These are phyloP conservation scores for Eupithecia dodoneata DNA, from an alignment of 2,888 invertebrate genomes.

Conservation along the genomic window DNA sequence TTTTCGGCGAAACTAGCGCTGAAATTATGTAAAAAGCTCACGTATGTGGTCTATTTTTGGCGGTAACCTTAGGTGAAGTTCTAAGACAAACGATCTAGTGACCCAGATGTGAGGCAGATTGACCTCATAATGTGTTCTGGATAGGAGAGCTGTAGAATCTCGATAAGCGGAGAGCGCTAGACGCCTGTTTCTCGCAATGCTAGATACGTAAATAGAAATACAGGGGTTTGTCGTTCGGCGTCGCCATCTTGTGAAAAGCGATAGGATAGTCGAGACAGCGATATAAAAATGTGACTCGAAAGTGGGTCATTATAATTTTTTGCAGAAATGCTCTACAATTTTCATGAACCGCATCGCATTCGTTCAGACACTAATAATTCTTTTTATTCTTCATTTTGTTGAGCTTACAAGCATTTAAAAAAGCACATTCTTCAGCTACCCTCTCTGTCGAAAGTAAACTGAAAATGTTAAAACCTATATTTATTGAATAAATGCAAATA, in stretches of 20 bases:
- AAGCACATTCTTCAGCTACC: not conserved
- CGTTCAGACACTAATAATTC: not conserved
- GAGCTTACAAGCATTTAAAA: not conserved
- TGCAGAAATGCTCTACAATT: slow-evolving; percentile 5
- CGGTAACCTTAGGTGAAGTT: slow-evolving; percentile 77
- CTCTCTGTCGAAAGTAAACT: not conserved
- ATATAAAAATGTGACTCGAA: slow-evolving; percentile 73
- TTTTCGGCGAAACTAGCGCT: slow-evolving; percentile 83
- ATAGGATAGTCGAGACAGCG: slow-evolving; percentile 79
- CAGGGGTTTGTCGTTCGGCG: slow-evolving; percentile 81
- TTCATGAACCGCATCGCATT: not conserved
- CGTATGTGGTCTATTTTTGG: slow-evolving; percentile 81
- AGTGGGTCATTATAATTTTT: slow-evolving; percentile 60
- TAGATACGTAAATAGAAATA: slow-evolving; percentile 83
- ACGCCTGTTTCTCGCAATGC: slow-evolving; percentile 67
- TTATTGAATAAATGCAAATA: too few relatives aligned
- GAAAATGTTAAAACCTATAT: not conserved
- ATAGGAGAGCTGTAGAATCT: slow-evolving; percentile 34
- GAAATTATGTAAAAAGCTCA: slow-evolving; percentile 85
- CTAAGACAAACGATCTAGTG: slow-evolving; percentile 71
- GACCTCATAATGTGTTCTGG: slow-evolving; percentile 24
- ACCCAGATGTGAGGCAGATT: slow-evolving; percentile 57
- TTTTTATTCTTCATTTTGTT: not conserved
- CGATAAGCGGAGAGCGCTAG: slow-evolving; percentile 45
- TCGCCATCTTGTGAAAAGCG: slow-evolving; percentile 85